Evolutionary conservation across 2,797 vertebrate species (phyloP).

Genomic region (Chromobotia macracanthus): DNA sequence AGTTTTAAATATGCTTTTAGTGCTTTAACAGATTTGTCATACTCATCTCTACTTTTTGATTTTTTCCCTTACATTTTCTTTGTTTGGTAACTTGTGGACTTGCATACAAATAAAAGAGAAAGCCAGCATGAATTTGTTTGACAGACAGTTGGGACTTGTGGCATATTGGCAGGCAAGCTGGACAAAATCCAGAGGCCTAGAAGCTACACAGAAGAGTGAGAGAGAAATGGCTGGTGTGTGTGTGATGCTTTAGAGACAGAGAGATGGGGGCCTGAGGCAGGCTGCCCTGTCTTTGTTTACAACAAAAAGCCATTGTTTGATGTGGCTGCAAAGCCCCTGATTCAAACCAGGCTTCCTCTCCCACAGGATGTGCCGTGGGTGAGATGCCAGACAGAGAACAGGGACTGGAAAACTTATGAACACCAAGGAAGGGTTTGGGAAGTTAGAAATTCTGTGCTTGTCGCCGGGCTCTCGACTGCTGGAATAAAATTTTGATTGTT

Average conservation of each 20-base stretch:
- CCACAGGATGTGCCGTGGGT: conserved; percentile 83
- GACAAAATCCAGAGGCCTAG: conserved; percentile 53
- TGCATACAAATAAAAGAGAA: conserved; percentile 69
- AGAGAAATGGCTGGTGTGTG: conserved; percentile 34
- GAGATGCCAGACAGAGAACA: conserved; percentile 79
- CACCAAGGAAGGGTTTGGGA: conserved; percentile 61
- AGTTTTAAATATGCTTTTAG: conserved; percentile 8
- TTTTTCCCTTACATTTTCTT: conserved; percentile 62
- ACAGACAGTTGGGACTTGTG: conserved; percentile 63
- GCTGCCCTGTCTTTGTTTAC: conserved; percentile 84
- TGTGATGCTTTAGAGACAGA: conserved; percentile 16
- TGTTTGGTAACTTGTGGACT: conserved; percentile 68
- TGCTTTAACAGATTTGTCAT: conserved; percentile 50
- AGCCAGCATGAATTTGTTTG: conserved; percentile 70
- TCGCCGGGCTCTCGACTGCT: conserved; percentile 52
- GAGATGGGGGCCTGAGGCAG: conserved; percentile 73
- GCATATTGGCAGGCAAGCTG: conserved; percentile 53
- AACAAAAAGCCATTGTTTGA: conserved; percentile 86
- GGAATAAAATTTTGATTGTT: conserved; percentile 66
- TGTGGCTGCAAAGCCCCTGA: conserved; percentile 76
- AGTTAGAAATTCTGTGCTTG: conserved; percentile 45
- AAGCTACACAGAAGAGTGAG: conserved; percentile 38
- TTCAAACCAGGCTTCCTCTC: conserved; percentile 75
- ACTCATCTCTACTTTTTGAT: conserved; percentile 61
- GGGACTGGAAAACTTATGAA: conserved; percentile 75